A percentile compares a stretch with the other conserved stretches of the same genome.
These are phyloP conservation scores for Salminus brasiliensis DNA, from an alignment of 2,113 vertebrate genomes.

Conservation along the genomic window DNA sequence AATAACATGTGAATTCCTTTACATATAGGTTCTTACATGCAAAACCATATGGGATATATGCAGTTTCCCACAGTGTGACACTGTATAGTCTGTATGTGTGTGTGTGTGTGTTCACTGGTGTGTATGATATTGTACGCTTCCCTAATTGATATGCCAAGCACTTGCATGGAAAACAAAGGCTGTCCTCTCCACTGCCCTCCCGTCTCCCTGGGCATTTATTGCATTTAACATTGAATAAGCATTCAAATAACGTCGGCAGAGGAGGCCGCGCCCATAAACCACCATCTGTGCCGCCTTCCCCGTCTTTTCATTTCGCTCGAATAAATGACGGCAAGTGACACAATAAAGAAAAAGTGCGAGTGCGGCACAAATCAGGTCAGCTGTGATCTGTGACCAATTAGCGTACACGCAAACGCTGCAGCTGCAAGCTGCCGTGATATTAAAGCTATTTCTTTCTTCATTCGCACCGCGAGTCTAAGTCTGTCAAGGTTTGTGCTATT, in stretches of 20 bases:
- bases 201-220: slow-evolving; percentile 53
- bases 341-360: slow-evolving; percentile 52
- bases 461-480: not conserved
- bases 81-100: not conserved
- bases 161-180: slow-evolving; percentile 60
- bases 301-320: slow-evolving; percentile 50
- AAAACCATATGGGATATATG: not conserved
- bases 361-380: slow-evolving; percentile 51
- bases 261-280: slow-evolving; percentile 67
- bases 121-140: slow-evolving; percentile 10
- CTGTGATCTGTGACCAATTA: slow-evolving; percentile 67
- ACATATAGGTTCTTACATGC: too few relatives aligned
- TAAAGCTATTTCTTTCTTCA: slow-evolving; percentile 9
- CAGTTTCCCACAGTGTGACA: not conserved
- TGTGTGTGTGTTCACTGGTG: not conserved
- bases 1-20: too few relatives aligned
- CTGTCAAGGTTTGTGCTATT: not conserved
- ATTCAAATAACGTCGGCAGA: slow-evolving; percentile 70
- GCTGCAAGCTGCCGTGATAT: slow-evolving; percentile 10
- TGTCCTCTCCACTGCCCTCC: slow-evolving; percentile 45
- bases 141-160: slow-evolving; percentile 63
- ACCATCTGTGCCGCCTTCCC: slow-evolving; percentile 67
- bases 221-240: slow-evolving; percentile 71
- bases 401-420: slow-evolving; percentile 11
- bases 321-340: slow-evolving; percentile 52